Evolutionary conservation across 2,113 vertebrate species (phyloP).

Genomic region (Hippocampus abdominalis): DNA sequence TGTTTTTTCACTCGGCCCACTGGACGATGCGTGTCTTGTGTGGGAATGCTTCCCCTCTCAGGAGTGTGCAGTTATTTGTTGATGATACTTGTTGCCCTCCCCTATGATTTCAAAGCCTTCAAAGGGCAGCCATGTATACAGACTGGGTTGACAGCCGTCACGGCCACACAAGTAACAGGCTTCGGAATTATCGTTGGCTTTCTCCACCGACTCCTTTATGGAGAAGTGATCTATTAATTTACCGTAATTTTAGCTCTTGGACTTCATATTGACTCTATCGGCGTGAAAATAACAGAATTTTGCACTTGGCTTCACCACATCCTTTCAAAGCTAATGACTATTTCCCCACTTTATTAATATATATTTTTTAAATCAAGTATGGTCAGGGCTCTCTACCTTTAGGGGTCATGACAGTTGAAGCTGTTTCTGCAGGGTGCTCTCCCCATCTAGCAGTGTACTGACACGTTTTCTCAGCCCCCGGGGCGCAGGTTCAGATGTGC

Average conservation of each 20-base stretch:
- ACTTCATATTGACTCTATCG: background rate
- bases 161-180: constrained; percentile 49
- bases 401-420: constrained; percentile 31
- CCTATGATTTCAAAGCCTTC: constrained; percentile 78
- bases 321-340: background rate
- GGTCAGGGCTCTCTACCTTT: constrained; percentile 15
- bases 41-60: constrained; percentile 71
- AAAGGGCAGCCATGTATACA: constrained; percentile 63
- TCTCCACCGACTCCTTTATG: background rate
- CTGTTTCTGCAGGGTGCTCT: constrained; percentile 66
- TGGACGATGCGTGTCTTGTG: constrained; percentile 59
- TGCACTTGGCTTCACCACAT: background rate
- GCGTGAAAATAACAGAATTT: background rate
- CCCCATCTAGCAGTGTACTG: constrained; percentile 70
- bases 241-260: background rate
- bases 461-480: constrained; percentile 74
- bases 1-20: constrained; percentile 36
- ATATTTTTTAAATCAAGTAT: background rate
- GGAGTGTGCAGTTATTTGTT: constrained; percentile 74
- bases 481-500: constrained; percentile 69
- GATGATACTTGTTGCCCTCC: constrained; percentile 72
- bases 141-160: constrained; percentile 53
- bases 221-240: background rate
- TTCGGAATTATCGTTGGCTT: constrained; percentile 32
- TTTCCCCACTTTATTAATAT: constrained; percentile 1